Evolutionary conservation across 1,140 invertebrate genomes (phyloP), one percentile per base, ranked within the genome.

Genomic region (Schmidtea mediterranea): DNA sequence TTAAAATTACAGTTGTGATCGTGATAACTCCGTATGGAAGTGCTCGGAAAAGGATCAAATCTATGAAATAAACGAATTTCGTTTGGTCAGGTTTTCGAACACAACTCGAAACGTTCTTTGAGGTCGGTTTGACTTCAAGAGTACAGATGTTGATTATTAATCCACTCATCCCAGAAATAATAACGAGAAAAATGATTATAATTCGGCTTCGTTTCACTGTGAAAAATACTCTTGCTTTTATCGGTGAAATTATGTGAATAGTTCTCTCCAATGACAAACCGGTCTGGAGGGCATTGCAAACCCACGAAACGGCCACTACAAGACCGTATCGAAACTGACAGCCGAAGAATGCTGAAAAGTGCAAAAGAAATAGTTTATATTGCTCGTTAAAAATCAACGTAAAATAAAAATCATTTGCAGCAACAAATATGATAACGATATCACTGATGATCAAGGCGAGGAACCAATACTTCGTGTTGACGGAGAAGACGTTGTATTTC

Each of bases 231-330:
- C 43, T 15, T 5, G 19, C 21, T 24, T 45, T 45, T 21, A 45
- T 22, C 19, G 43, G 43, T 6, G 43, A 21, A 13, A 45, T 19
- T 19, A 45, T 21, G 22, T 21, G 15, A 21, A 16, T 22, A 6
- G 21, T 15, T 21, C 43, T 15, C 19, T 45, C 43, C 12, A 45
- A 19, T 45, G 43, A 45, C 9, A 45, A 21, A 45, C 43, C 43
- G 3, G 43, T 45, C 18, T 45, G 43, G 6, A 22, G n/a, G n/a
- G 15, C 15, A 19, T 19, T 45, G 8, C 15, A 45, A 24, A 21
- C 21, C 43, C 43, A 45, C 8, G 43, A 19, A 24, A 45, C 15
- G n/a, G 21, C 15, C 5, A 19, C 21, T 19, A 45, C 21, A 9
- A 21, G 9, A 13, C 15, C 19, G 5, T 22, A 16, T 19, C 43